Evolutionary conservation across 2,888 invertebrate genomes (phyloP).

Genomic region (Stratiomys singularior): DNA sequence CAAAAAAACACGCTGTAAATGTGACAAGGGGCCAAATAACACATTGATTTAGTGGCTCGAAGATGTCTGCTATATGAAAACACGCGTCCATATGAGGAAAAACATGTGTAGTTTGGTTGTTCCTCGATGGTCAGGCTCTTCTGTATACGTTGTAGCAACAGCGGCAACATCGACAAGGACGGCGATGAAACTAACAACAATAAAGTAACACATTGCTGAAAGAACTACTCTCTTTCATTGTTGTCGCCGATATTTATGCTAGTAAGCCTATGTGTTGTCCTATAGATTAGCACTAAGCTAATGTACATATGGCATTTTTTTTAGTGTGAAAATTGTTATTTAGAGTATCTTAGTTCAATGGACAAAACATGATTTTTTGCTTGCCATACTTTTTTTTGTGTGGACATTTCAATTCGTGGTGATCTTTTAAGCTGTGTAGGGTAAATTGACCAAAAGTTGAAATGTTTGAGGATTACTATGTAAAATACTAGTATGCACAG

Average conservation of each 20-base stretch:
- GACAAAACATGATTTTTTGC: constrained; percentile 4
- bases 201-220: constrained; percentile 7
- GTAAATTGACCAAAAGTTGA: too few relatives aligned
- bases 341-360: constrained; percentile 37
- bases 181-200: constrained; percentile 3
- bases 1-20: constrained; percentile 51
- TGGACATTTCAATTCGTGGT: constrained; percentile 20
- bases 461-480: too few relatives aligned
- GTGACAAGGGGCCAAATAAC: constrained; percentile 56
- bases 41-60: constrained; percentile 55
- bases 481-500: too few relatives aligned
- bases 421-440: not conserved
- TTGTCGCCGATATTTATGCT: constrained; percentile 45
- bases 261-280: constrained; percentile 22
- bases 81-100: constrained; percentile 54
- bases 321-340: constrained; percentile 48
- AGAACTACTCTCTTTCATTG: constrained; percentile 25
- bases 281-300: not conserved
- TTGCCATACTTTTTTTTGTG: not conserved
- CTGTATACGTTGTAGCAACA: not conserved
- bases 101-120: constrained; percentile 55
- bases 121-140: constrained; percentile 42
- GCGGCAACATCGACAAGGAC: constrained; percentile 1
- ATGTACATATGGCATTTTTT: constrained; percentile 12
- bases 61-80: constrained; percentile 53